These are phyloP conservation scores for Macrophya alboannulata DNA, from an alignment of 2,888 invertebrate species.

Conservation along the genomic window DNA sequence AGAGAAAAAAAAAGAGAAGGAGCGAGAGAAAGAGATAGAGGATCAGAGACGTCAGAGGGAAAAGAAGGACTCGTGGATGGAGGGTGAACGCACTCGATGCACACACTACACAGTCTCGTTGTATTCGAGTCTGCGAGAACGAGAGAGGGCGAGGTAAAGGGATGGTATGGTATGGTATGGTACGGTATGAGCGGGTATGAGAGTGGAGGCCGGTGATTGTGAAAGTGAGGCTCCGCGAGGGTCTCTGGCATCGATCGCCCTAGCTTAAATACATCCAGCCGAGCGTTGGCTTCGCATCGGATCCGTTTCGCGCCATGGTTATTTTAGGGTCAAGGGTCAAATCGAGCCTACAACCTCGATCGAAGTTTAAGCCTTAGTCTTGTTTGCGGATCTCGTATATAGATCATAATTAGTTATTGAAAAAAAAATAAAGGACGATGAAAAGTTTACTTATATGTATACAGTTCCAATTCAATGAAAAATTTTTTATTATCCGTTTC, in stretches of 20 bases:
- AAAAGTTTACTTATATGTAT: neutral
- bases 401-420: neutral
- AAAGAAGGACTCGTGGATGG: conserved; percentile 38
- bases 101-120: conserved; percentile 27
- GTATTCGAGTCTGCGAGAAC: neutral
- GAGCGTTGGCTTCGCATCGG: conserved; percentile 46
- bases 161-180: neutral
- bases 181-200: neutral
- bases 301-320: conserved; percentile 46
- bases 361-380: conserved; percentile 11
- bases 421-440: neutral
- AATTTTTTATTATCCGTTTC: neutral
- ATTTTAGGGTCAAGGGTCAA: conserved; percentile 54
- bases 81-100: conserved; percentile 56
- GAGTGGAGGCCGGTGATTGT: conserved; percentile 54
- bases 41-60: conserved; percentile 37
- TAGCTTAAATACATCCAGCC: conserved; percentile 48
- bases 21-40: conserved; percentile 49
- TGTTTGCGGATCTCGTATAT: neutral
- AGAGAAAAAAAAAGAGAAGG: neutral
- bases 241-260: conserved; percentile 53
- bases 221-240: conserved; percentile 56
- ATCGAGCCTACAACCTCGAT: conserved; percentile 12
- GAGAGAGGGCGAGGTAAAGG: neutral
- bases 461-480: neutral